These are phyloP conservation scores for Eulithis testata DNA, from an alignment of 2,888 invertebrate genomes.

Conservation along the genomic window DNA sequence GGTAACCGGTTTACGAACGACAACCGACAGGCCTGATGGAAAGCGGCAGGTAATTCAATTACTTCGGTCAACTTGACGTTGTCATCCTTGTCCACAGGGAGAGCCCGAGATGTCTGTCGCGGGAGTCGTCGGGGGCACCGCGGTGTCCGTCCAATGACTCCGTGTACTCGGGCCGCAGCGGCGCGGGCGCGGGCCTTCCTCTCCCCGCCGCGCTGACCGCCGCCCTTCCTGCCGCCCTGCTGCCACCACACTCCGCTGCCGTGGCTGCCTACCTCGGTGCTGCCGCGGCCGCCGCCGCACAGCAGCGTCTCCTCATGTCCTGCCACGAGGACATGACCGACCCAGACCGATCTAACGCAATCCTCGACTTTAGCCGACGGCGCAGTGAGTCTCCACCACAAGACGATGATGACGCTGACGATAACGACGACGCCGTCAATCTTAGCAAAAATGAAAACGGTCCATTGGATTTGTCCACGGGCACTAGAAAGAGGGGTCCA, in stretches of 20 bases:
- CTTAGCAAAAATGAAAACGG: slow-evolving; percentile 88
- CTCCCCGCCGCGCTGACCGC: slow-evolving; percentile 86
- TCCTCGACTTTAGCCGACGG: slow-evolving; percentile 93
- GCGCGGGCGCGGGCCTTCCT: slow-evolving; percentile 79
- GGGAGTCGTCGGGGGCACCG: slow-evolving; percentile 90
- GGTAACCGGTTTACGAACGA: slow-evolving; percentile 53
- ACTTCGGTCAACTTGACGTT: slow-evolving; percentile 47
- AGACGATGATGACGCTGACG: slow-evolving; percentile 77
- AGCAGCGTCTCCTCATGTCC: slow-evolving; percentile 91
- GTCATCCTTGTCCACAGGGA: slow-evolving; percentile 87
- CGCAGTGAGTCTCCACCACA: slow-evolving; percentile 78
- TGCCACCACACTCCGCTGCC: slow-evolving; percentile 92
- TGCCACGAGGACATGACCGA: slow-evolving; percentile 89
- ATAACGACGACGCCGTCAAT: slow-evolving; percentile 88
- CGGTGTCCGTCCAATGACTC: slow-evolving; percentile 92
- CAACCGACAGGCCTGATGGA: slow-evolving; percentile 32
- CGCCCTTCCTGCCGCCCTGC: slow-evolving; percentile 88
- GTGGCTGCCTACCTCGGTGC: slow-evolving; percentile 92
- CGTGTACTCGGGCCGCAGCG: slow-evolving; percentile 88
- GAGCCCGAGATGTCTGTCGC: slow-evolving; percentile 92
- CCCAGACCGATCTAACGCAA: slow-evolving; percentile 86
- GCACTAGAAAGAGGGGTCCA: slow-evolving; percentile 88
- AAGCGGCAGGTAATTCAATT: slow-evolving; percentile 51
- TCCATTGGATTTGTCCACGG: slow-evolving; percentile 92
- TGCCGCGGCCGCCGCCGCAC: slow-evolving; percentile 89